A percentile compares a stretch with the other conserved stretches of the same genome.
phyloP scores from a whole-genome alignment of 1,140 invertebrate species.

The Brevipalpus yothersi region DNA sequence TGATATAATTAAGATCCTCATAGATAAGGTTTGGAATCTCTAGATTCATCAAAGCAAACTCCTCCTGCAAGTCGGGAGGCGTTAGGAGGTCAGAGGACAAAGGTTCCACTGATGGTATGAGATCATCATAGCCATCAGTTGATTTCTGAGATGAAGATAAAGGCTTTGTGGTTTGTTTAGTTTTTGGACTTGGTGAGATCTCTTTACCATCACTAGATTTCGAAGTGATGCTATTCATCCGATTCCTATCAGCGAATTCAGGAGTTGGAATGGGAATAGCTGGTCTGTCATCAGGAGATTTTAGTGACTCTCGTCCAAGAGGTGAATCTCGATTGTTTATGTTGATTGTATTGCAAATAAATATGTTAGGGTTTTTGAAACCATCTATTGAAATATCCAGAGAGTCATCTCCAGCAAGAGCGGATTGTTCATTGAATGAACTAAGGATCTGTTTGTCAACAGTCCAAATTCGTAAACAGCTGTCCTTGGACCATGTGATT shows the following conservation, averaged over 20 bases:
- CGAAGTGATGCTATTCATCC: neutral
- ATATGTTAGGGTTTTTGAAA: neutral
- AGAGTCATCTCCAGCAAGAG: neutral
- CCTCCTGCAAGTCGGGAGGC: conserved; percentile 39
- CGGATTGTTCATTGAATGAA: neutral
- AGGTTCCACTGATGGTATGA: neutral
- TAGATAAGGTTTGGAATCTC: conserved; percentile 52
- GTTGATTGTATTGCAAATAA: neutral
- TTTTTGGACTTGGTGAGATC: neutral
- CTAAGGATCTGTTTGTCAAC: conserved; percentile 45
- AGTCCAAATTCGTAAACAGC: conserved; percentile 65
- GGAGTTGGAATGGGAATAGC: neutral
- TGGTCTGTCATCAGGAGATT: neutral
- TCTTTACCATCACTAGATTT: neutral
- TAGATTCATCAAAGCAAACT: conserved; percentile 60
- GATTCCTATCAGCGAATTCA: neutral
- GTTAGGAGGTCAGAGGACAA: neutral
- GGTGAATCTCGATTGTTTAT: neutral
- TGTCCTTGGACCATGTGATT: conserved; percentile 87
- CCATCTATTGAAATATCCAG: neutral
- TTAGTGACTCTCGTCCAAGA: neutral
- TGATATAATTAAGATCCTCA: conserved; percentile 20
- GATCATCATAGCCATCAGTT: neutral
- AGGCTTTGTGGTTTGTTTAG: neutral
- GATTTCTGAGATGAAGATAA: neutral